Base-by-base conservation (phyloP, 2,888 invertebrate genomes). In the Vanessa cardui region DNA sequence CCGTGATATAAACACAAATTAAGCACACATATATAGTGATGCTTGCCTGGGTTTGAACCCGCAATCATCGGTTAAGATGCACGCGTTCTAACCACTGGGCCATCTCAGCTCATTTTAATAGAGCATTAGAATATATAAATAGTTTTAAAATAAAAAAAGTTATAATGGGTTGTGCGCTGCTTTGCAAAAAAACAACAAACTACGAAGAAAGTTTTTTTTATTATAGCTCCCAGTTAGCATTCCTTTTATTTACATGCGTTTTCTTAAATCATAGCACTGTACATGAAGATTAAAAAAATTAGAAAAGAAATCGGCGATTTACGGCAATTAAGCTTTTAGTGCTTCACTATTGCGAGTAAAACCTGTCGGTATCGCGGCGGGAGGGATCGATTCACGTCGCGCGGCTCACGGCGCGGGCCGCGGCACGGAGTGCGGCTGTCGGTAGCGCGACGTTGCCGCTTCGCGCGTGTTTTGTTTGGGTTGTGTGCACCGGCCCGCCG, bases 381-480 rank as follows among this genome's bases (percentile, higher is more conserved):
- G 76, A 69, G 79, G 83, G 82, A 88, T 88, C 88, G 89, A 88
- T 87, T 82, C 83, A 77, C 75, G 62, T 74, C 75, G 88, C 88
- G 86, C 20, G 39, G 50, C 21, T 50, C 50, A 50, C 50, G 50
- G 50, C 50, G 50, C 50, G 50, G 50, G 50, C 26, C 21, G 50
- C 50, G 50, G 50, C 50, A 49, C 49, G 21, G 50, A 50, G 49
- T 18, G 49, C 49, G 18, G 39, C 4, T 20, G 18, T 9, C 49
- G 73, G 64, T 60, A 52, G 76, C 74, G 90, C 90, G 87, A 74
- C 81, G 91, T 90, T 90, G 91, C 88, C 91, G 83, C 81, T 83
- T 84, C 82, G 86, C 83, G 79, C 83, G 79, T 82, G 83, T 85
- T 85, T 89, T 90, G 90, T 91, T 90, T 92, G 89, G 90, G 89